These are phyloP conservation scores for Centropyge bicolor DNA, from an alignment of 2,797 vertebrate genomes.

Conservation along the genomic window DNA sequence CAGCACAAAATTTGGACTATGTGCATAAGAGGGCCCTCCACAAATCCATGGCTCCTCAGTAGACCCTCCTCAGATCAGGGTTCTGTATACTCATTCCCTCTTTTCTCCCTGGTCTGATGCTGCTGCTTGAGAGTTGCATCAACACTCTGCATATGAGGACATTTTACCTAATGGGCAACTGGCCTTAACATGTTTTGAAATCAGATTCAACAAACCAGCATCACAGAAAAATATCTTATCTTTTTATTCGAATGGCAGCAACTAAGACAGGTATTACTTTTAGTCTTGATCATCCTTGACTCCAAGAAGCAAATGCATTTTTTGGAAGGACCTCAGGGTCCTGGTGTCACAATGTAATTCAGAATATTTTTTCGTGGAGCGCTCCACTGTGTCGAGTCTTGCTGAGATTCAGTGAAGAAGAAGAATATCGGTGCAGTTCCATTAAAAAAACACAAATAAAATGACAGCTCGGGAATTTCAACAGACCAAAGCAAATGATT, in stretches of 20 bases:
- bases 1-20: too few relatives aligned
- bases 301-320: neutral
- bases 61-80: too few relatives aligned
- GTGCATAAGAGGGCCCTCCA: too few relatives aligned
- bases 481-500: too few relatives aligned
- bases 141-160: neutral
- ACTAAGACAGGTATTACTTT: neutral
- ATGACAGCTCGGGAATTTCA: too few relatives aligned
- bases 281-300: neutral
- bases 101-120: too few relatives aligned
- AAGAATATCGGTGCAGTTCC: too few relatives aligned
- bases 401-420: too few relatives aligned
- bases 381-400: neutral
- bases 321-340: neutral
- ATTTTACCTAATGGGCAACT: neutral
- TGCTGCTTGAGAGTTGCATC: neutral
- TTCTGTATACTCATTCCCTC: too few relatives aligned
- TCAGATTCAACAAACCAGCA: neutral
- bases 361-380: neutral
- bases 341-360: neutral
- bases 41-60: too few relatives aligned
- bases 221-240: neutral
- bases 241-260: neutral
- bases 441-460: too few relatives aligned
- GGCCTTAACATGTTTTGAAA: constrained; percentile 3